A percentile compares a stretch with the other conserved stretches of the same genome.
Evolutionary conservation across 2,797 vertebrate species (phyloP).

Genomic region (Pantherophis vulpinus): DNA sequence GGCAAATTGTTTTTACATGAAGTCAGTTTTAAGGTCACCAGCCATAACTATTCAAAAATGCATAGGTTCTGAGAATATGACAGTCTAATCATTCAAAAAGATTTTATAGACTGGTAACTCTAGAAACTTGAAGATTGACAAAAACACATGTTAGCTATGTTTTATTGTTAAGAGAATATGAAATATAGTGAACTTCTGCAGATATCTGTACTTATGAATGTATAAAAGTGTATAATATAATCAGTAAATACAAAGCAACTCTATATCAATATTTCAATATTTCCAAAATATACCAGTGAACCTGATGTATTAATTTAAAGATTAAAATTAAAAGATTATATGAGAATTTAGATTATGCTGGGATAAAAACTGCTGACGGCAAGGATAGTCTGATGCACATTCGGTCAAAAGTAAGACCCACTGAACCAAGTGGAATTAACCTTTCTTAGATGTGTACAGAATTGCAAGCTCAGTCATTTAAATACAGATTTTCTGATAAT

Average conservation of each 20-base stretch:
- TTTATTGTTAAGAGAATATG: slow-evolving; percentile 53
- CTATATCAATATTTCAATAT: slow-evolving; percentile 21
- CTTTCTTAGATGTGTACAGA: neutral
- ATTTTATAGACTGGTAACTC: slow-evolving; percentile 44
- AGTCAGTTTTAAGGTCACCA: slow-evolving; percentile 49
- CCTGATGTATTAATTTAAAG: neutral
- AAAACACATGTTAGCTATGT: slow-evolving; percentile 52
- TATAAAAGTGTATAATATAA: slow-evolving; percentile 11
- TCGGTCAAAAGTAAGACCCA: neutral
- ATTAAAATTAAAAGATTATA: neutral
- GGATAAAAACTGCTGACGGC: neutral
- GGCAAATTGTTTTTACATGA: slow-evolving; percentile 38
- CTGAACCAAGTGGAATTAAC: neutral
- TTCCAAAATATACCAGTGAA: slow-evolving; percentile 23
- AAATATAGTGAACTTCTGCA: slow-evolving; percentile 54
- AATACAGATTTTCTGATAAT: neutral
- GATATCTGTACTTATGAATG: slow-evolving; percentile 28
- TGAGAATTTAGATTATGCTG: neutral
- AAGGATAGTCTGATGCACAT: neutral
- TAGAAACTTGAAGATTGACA: slow-evolving; percentile 63
- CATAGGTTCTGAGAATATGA: slow-evolving; percentile 59
- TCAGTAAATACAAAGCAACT: neutral
- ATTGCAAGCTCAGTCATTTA: slow-evolving; percentile 22
- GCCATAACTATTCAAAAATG: slow-evolving; percentile 47
- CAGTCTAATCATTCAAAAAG: slow-evolving; percentile 60